These are phyloP conservation scores for Conopomorpha cramerella DNA, from an alignment of 1,140 invertebrate genomes.

Conservation along the genomic window DNA sequence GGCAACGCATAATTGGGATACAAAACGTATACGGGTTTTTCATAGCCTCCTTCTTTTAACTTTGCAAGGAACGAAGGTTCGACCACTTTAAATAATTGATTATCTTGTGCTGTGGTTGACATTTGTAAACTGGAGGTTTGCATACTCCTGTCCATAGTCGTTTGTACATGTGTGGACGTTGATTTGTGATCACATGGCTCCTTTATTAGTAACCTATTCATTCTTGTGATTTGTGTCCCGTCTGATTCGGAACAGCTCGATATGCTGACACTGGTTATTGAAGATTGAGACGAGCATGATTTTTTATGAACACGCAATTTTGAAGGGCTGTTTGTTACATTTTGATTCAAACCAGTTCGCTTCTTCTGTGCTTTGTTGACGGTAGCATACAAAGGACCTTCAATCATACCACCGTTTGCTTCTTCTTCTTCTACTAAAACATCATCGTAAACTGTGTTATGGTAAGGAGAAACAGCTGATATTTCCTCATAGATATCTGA, in stretches of 20 bases:
- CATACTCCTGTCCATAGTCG: conserved; percentile 72
- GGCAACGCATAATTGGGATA: conserved; percentile 92
- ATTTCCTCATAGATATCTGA: conserved; percentile 40
- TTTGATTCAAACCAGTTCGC: conserved; percentile 59
- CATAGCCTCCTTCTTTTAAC: conserved; percentile 65
- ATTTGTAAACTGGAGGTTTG: conserved; percentile 65
- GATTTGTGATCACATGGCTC: conserved; percentile 46
- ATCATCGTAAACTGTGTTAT: conserved; percentile 41
- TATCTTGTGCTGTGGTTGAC: conserved; percentile 34
- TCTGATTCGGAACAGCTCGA: conserved; percentile 60
- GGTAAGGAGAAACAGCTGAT: conserved; percentile 20
- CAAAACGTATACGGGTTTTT: conserved; percentile 83
- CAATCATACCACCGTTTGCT: conserved; percentile 33
- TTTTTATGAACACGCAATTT: conserved; percentile 43
- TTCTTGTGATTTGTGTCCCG: conserved; percentile 53
- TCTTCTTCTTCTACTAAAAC: conserved; percentile 51
- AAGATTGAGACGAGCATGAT: conserved; percentile 49
- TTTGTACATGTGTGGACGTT: conserved; percentile 61
- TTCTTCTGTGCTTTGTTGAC: conserved; percentile 50
- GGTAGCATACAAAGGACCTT: conserved; percentile 50
- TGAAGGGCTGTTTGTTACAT: conserved; percentile 50
- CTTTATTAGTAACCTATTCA: conserved; percentile 38
- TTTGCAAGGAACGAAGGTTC: conserved; percentile 70
- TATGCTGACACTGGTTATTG: conserved; percentile 54
- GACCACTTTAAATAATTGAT: conserved; percentile 60